phyloP scores from a whole-genome alignment of 2,113 vertebrate genomes.

The Passer domesticus region DNA sequence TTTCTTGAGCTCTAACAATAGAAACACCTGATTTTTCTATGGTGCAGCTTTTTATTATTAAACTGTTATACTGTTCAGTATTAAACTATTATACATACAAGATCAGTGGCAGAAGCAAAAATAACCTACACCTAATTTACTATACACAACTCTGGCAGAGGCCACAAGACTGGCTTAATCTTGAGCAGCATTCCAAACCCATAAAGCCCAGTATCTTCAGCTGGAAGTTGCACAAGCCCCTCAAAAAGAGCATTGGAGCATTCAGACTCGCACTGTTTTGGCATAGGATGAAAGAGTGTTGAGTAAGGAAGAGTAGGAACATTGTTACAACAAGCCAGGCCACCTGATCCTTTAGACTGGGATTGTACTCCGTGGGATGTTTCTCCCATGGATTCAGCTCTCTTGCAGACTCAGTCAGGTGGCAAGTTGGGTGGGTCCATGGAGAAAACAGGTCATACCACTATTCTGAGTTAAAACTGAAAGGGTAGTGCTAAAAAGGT shows the following conservation, averaged over 20 bases:
- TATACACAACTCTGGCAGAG: neutral
- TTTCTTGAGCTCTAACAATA: neutral
- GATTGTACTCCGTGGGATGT: neutral
- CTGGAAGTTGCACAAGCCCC: neutral
- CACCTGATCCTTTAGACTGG: neutral
- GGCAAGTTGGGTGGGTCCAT: neutral
- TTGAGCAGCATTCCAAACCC: neutral
- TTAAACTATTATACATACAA: neutral
- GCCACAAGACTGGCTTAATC: neutral
- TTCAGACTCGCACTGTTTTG: neutral
- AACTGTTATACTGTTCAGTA: neutral
- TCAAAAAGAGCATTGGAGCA: accelerated
- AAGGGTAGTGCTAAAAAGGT: neutral
- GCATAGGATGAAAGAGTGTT: neutral
- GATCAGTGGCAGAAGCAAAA: neutral
- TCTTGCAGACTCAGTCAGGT: neutral
- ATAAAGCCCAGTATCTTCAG: neutral
- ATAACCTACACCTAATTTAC: neutral
- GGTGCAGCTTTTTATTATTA: neutral
- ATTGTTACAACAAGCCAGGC: neutral
- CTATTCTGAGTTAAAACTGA: neutral
- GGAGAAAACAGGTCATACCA: neutral
- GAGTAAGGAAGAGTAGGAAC: neutral
- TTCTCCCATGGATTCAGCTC: neutral
- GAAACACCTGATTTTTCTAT: neutral